Conservation (phyloP, 2,797 vertebrate species). For the Trachops cirrhosus region DNA sequence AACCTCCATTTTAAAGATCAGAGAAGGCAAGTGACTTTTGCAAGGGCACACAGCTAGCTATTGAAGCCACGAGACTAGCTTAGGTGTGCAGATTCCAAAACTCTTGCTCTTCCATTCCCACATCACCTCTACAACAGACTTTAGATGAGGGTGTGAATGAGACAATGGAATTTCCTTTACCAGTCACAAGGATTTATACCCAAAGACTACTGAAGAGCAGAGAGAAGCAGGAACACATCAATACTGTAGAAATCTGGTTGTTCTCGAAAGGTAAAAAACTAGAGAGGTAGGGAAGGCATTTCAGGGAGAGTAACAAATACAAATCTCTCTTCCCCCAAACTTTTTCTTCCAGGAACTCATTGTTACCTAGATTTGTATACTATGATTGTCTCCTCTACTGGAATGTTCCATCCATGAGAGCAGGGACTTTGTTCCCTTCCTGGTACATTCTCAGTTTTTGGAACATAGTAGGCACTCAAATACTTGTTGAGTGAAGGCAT, state of each 20-base stretch:
- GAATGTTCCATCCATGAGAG: not conserved
- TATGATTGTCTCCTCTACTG: not conserved
- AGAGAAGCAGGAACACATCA: not conserved
- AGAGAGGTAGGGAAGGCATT: not conserved
- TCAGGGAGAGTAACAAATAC: not conserved
- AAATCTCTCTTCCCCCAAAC: not conserved
- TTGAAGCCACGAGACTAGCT: not conserved
- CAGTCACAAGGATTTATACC: not conserved
- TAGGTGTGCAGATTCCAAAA: not conserved
- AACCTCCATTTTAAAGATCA: constrained; percentile 2
- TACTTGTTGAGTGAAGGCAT: constrained; percentile 4
- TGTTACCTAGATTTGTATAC: not conserved
- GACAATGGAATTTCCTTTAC: not conserved
- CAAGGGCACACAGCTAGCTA: not conserved
- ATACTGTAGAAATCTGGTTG: not conserved
- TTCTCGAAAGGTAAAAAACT: not conserved
- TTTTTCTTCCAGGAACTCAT: not conserved
- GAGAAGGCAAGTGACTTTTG: not conserved
- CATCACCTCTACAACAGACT: not conserved
- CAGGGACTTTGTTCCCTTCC: not conserved
- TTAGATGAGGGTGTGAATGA: not conserved
- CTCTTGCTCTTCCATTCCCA: not conserved
- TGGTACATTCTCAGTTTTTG: not conserved
- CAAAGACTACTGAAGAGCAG: not conserved
- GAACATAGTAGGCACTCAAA: not conserved